Evolutionary conservation across 2,113 vertebrate genomes (phyloP), one percentile per base, ranked within the genome.

Genomic region (Calcarius ornatus): DNA sequence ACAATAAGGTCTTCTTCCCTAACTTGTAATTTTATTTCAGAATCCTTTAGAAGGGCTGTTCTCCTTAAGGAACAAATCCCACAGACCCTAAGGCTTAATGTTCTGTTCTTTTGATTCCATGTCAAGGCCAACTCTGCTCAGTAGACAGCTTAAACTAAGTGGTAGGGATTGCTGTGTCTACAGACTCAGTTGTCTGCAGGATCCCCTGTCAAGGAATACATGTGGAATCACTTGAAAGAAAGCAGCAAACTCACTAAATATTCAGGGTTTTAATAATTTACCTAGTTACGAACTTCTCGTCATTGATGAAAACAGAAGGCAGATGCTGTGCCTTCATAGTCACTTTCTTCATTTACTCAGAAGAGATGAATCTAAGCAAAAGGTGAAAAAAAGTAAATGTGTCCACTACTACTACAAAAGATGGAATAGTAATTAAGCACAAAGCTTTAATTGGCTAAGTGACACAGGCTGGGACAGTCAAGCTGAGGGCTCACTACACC

Each of bases 251-350:
- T 38, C 21, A 57, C 30, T 2, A 15, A 51, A 30, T 13, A 5
- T 42, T 17, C 8, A 17, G 10, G 4, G 3, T 23, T 57, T 70
- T 23, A 53, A 17, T 38, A 6, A 9, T 38, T 97, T 97, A 98
- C 98, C 97, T 95, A 35, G 96, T 98, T 86, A 98, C 69, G 21
- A 93, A 96, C 24, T 93, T 98, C 40, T 97, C 96, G 31, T 98
- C 97, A 24, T 77, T 97, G 94, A 98, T 31, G 73, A 91, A 96
- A 91, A 97, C 81, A 51, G 95, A 92, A 48, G 95, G 91, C 10
- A 59, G 77, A 28, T 96, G 95, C 27, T 95, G 86, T 79, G 96
- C 79, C 93, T 92, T 97, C 92, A 82, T 86, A 40, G 70, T 85
- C 77, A 89, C 92, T 86, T 94, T 95, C 80, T 92, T 77, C 91